Conservation (phyloP, 2,888 invertebrate species). For the Drosophila algonquin region DNA sequence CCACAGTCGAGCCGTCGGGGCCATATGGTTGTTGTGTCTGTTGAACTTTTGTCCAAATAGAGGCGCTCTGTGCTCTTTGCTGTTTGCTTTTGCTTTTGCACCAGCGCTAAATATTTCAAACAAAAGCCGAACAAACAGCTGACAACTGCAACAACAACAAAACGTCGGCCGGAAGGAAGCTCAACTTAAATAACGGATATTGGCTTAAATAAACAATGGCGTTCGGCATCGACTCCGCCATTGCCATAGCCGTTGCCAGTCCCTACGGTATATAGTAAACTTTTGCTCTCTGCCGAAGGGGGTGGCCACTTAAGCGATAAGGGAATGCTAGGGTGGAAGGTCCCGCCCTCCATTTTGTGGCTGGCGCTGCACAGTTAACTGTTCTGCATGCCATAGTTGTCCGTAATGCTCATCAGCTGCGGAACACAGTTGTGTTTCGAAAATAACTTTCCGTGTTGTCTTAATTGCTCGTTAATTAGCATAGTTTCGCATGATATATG, state of each 20-base stretch:
- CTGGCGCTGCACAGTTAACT: slow-evolving; percentile 48
- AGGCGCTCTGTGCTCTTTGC: slow-evolving; percentile 57
- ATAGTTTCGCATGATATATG: slow-evolving; percentile 55
- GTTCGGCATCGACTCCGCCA: slow-evolving; percentile 33
- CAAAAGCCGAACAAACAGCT: slow-evolving; percentile 75
- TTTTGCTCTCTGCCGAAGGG: slow-evolving; percentile 10
- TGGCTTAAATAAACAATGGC: slow-evolving; percentile 78
- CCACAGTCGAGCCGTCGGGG: slow-evolving; percentile 41
- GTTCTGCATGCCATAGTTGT: slow-evolving; percentile 39
- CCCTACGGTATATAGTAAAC: neutral
- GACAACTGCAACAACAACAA: slow-evolving; percentile 59
- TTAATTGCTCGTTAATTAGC: slow-evolving; percentile 76
- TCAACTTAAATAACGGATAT: slow-evolving; percentile 77
- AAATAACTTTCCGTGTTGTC: slow-evolving; percentile 50
- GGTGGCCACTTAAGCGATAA: slow-evolving; percentile 41
- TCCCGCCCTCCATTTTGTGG: slow-evolving; percentile 51
- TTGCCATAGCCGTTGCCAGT: slow-evolving; percentile 1
- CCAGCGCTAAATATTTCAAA: slow-evolving; percentile 74
- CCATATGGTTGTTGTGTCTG: slow-evolving; percentile 59
- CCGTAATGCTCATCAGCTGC: slow-evolving; percentile 32
- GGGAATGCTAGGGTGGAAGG: slow-evolving; percentile 55
- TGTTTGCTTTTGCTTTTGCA: slow-evolving; percentile 55
- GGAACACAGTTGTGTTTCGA: slow-evolving; percentile 64
- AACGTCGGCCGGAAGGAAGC: slow-evolving; percentile 74
- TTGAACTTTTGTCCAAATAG: slow-evolving; percentile 73